These are phyloP conservation scores for Netelia melanura DNA, from an alignment of 2,888 invertebrate species.

Conservation along the genomic window DNA sequence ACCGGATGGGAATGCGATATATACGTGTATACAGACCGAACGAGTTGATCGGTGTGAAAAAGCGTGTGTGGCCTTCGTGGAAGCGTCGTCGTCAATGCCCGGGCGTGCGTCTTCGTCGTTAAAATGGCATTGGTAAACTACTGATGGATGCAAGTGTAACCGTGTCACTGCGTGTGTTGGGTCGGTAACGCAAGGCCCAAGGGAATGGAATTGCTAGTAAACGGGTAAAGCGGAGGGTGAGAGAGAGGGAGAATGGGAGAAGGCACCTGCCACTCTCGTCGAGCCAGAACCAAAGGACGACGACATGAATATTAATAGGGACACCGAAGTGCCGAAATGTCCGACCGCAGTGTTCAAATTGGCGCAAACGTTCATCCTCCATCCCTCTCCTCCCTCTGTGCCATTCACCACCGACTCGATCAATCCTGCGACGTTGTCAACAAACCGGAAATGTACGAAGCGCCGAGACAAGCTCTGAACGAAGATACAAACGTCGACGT, in stretches of 20 bases:
- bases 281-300: slow-evolving; percentile 72
- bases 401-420: slow-evolving; percentile 36
- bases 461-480: neutral
- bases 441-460: neutral
- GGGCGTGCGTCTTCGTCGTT: slow-evolving; percentile 22
- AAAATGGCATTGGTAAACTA: slow-evolving; percentile 14
- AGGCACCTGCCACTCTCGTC: slow-evolving; percentile 56
- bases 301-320: slow-evolving; percentile 81
- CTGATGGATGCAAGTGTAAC: slow-evolving; percentile 8
- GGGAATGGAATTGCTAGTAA: slow-evolving; percentile 27
- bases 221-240: slow-evolving; percentile 28
- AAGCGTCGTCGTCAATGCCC: slow-evolving; percentile 28
- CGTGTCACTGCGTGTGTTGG: slow-evolving; percentile 10
- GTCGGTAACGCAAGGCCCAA: slow-evolving; percentile 29
- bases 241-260: slow-evolving; percentile 49
- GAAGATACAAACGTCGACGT: neutral
- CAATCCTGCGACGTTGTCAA: slow-evolving; percentile 15
- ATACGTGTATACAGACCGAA: neutral
- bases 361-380: slow-evolving; percentile 73
- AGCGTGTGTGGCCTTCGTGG: slow-evolving; percentile 33
- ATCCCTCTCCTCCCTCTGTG: neutral
- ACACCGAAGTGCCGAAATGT: slow-evolving; percentile 79
- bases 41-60: slow-evolving; percentile 6
- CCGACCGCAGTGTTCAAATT: slow-evolving; percentile 77
- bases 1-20: slow-evolving; percentile 38